A percentile compares a stretch with the other conserved stretches of the same genome.
Evolutionary conservation across 2,888 invertebrate species (phyloP).

Genomic region (Oligia latruncula): DNA sequence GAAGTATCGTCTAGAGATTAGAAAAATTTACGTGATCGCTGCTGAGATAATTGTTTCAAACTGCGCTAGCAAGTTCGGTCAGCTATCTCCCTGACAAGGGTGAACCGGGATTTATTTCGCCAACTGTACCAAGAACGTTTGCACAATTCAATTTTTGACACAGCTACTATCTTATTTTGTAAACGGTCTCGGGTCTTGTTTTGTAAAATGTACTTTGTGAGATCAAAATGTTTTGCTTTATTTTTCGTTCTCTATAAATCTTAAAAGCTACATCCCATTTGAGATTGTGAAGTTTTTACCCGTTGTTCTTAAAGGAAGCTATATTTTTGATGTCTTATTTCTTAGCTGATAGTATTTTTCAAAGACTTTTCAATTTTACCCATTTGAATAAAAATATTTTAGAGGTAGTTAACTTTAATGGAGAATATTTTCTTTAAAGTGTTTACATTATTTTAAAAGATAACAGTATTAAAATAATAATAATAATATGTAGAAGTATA

Average conservation of each 20-base stretch:
- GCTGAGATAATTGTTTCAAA: slow-evolving; percentile 74
- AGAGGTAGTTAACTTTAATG: not conserved
- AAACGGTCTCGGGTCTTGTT: slow-evolving; percentile 41
- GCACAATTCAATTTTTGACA: slow-evolving; percentile 69
- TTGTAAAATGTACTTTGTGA: slow-evolving; percentile 46
- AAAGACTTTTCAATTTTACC: not conserved
- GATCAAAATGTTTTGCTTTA: slow-evolving; percentile 47
- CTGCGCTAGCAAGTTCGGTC: slow-evolving; percentile 75
- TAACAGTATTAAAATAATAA: too few species aligned
- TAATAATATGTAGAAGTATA: too few species aligned
- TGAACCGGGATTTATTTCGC: slow-evolving; percentile 74
- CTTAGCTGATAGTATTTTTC: not conserved
- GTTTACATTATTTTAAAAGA: too few species aligned
- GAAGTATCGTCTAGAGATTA: slow-evolving; percentile 77
- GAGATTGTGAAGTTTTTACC: slow-evolving; percentile 22
- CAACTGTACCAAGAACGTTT: slow-evolving; percentile 58
- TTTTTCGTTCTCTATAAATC: slow-evolving; percentile 42
- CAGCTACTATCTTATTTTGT: slow-evolving; percentile 56
- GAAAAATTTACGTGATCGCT: slow-evolving; percentile 83
- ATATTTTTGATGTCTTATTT: slow-evolving; percentile 8
- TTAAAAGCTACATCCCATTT: slow-evolving; percentile 52
- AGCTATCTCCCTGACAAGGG: slow-evolving; percentile 81
- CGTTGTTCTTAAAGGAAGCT: not conserved
- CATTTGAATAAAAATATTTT: not conserved
- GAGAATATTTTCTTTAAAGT: too few species aligned